These are phyloP conservation scores for Pollachius pollachius DNA, from an alignment of 2,113 vertebrate genomes.

Conservation along the genomic window DNA sequence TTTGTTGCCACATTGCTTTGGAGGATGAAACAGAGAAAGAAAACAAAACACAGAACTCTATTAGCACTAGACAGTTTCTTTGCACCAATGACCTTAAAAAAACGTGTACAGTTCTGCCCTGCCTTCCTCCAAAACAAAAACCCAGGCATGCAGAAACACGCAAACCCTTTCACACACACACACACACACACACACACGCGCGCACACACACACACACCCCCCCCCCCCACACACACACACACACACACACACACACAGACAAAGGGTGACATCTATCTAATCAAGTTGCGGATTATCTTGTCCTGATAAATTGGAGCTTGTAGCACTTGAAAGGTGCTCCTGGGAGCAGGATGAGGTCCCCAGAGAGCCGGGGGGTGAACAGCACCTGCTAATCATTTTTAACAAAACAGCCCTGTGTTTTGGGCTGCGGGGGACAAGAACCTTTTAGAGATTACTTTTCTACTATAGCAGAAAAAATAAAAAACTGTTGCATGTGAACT, in stretches of 20 bases:
- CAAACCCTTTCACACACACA: no score
- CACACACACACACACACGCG: no score
- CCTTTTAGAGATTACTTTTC: no score
- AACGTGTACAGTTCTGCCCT: conserved; percentile 26
- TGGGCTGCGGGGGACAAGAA: conserved; percentile 38
- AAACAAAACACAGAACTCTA: background rate
- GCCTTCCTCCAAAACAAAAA: conserved; percentile 25
- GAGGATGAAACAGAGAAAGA: conserved; percentile 32
- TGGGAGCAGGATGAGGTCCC: conserved; percentile 71
- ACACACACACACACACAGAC: background rate
- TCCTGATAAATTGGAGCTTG: conserved; percentile 78
- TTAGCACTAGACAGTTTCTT: background rate
- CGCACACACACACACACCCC: background rate
- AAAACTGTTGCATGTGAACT: no score
- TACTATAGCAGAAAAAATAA: no score
- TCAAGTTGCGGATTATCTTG: conserved; percentile 79
- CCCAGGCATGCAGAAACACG: background rate
- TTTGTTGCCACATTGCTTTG: conserved; percentile 71
- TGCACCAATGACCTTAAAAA: background rate
- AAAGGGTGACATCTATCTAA: conserved; percentile 73
- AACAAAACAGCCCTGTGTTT: conserved; percentile 77
- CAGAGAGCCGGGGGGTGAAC: conserved; percentile 58
- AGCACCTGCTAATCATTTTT: conserved; percentile 75
- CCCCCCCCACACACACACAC: conserved; percentile 7
- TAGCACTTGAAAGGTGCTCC: conserved; percentile 71